These are phyloP conservation scores for Kuschelorhynchus macadamiae DNA, from an alignment of 2,888 invertebrate genomes.

Conservation along the genomic window DNA sequence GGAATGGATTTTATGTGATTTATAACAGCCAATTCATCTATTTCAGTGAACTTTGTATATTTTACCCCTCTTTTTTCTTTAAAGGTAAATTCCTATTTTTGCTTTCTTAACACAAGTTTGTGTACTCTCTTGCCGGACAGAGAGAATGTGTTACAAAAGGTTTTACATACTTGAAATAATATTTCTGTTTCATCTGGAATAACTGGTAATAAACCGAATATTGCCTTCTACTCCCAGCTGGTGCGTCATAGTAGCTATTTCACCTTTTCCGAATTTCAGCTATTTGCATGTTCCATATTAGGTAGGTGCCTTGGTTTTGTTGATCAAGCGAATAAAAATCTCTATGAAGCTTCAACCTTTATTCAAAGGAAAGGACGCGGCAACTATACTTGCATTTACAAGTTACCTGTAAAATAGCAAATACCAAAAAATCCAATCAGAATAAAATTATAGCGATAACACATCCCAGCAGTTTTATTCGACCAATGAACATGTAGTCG, in stretches of 20 bases:
- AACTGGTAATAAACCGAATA: slow-evolving; percentile 8
- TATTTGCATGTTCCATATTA: slow-evolving; percentile 1
- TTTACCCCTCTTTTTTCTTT: too few relatives aligned
- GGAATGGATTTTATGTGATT: too few relatives aligned
- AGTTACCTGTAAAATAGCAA: too few relatives aligned
- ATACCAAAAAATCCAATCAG: too few relatives aligned
- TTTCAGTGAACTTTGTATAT: too few relatives aligned
- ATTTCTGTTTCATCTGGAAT: slow-evolving; percentile 9
- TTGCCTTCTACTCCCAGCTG: slow-evolving; percentile 4
- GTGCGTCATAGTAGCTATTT: not conserved
- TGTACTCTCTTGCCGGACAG: slow-evolving; percentile 1
- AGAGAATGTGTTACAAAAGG: slow-evolving; percentile 6
- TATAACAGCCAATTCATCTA: too few relatives aligned
- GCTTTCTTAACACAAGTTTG: slow-evolving; percentile 1
- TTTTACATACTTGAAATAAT: slow-evolving; percentile 1
- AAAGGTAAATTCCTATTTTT: too few relatives aligned
- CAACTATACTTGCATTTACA: slow-evolving; percentile 17
- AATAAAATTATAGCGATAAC: too few relatives aligned
- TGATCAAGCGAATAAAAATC: slow-evolving; percentile 19
- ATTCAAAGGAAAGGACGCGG: slow-evolving; percentile 11
- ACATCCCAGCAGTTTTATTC: too few relatives aligned
- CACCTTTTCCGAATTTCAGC: slow-evolving; percentile 6
- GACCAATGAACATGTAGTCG: too few relatives aligned
- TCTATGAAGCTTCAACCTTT: slow-evolving; percentile 19
- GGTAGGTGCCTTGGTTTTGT: slow-evolving; percentile 10